Percentiles rank a stretch among this genome's conserved stretches.
Evolutionary conservation across 1,140 invertebrate genomes (phyloP).

Genomic region (Achatina immaculata): DNA sequence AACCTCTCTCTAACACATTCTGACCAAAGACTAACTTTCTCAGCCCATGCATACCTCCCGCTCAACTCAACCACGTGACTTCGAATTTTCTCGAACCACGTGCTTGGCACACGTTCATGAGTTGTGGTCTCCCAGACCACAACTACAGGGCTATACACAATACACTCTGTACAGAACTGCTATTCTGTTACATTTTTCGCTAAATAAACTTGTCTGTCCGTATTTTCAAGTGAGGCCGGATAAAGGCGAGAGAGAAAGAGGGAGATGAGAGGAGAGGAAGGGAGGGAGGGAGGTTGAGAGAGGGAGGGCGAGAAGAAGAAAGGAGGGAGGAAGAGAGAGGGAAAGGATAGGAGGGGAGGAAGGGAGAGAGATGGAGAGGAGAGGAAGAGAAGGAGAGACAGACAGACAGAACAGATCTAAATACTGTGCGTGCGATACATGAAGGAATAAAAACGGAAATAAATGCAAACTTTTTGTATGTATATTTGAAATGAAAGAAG

Average conservation of each 20-base stretch:
- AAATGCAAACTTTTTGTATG: too few species aligned
- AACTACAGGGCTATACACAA: too few species aligned
- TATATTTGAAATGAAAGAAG: neutral
- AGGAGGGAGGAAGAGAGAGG: neutral
- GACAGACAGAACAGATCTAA: neutral
- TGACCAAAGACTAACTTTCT: too few species aligned
- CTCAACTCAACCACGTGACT: too few species aligned
- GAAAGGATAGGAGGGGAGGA: neutral
- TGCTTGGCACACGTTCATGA: too few species aligned
- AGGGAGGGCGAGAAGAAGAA: neutral
- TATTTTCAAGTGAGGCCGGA: neutral
- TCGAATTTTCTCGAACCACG: too few species aligned
- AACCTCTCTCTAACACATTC: too few species aligned
- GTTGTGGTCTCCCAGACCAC: too few species aligned
- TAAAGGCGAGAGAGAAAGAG: too few species aligned
- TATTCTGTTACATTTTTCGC: neutral
- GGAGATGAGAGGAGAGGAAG: too few species aligned
- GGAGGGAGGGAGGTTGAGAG: neutral
- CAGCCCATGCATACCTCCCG: too few species aligned
- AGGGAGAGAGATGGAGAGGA: neutral
- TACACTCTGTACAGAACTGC: too few species aligned
- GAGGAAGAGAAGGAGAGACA: neutral
- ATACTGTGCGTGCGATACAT: neutral
- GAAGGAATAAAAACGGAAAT: neutral
- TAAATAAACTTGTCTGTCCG: neutral